Evolutionary conservation across 2,888 invertebrate species (phyloP).

Genomic region (Drosophila meridionalis): DNA sequence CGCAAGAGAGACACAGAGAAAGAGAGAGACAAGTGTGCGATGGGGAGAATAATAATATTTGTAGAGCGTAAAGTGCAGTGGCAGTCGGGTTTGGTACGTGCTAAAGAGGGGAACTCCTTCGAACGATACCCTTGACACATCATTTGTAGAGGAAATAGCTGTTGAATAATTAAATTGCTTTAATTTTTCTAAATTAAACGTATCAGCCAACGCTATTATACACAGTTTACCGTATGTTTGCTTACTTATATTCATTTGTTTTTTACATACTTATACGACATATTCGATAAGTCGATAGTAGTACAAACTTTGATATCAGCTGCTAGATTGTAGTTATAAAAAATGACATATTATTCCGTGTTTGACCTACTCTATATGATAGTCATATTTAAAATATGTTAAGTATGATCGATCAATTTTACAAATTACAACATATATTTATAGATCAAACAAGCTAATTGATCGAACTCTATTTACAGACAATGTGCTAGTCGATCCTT

Average conservation of each 20-base stretch:
- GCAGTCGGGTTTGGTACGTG: conserved; percentile 54
- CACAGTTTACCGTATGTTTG: too few relatives aligned
- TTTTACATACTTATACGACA: too few relatives aligned
- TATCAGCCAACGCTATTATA: too few relatives aligned
- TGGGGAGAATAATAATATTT: neutral
- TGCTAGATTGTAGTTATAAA: too few relatives aligned
- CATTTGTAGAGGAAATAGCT: neutral
- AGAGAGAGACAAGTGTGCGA: conserved; percentile 2
- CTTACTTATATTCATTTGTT: too few relatives aligned
- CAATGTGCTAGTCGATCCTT: neutral
- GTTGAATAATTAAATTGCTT: too few relatives aligned
- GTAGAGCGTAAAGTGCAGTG: conserved; percentile 29
- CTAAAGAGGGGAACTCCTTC: conserved; percentile 17
- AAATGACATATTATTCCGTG: too few relatives aligned
- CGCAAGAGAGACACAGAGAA: neutral
- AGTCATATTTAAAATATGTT: neutral
- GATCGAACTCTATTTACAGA: neutral
- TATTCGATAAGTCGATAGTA: too few relatives aligned
- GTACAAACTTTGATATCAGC: too few relatives aligned
- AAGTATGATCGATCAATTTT: too few relatives aligned
- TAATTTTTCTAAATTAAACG: too few relatives aligned
- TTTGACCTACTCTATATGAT: neutral
- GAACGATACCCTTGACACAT: conserved; percentile 21
- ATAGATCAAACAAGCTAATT: neutral
- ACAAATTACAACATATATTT: too few relatives aligned